Evolutionary conservation across 2,888 invertebrate species (phyloP), one percentile per base, ranked within the genome.

Genomic region (Dione vanillae): DNA sequence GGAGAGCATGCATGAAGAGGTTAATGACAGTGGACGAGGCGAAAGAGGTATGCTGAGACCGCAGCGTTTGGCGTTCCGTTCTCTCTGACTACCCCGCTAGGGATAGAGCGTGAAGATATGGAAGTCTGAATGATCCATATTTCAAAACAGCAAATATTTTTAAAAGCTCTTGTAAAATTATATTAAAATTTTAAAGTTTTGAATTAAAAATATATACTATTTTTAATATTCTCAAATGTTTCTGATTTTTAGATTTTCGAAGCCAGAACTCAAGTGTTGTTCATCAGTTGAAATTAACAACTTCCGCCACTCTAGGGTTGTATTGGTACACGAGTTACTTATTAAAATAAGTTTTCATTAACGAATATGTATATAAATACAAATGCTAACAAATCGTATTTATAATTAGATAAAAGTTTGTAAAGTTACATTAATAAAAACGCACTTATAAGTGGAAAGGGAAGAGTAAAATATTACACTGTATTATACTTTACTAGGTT

Each of bases 241-340:
- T 52, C 52, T 27, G 52, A 52, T 52, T 52, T 52, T 52, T 52
- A 52, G 14, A 52, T 27, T 27, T 52, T 52, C 52, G 52, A 52
- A 52, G 52, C 52, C 27, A 27, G 16, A 12, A 52, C 27, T 35
- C 52, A 54, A 54, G 52, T 54, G 35, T 8, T 54, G 27, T 54
- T 54, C 52, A 54, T 54, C 52, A 54, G 52, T 54, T 54, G n/a
- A 47, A 47, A 54, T 52, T 52, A 52, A 52, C 52, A 52, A 54
- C 2, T 54, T 54, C 52, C 52, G n/a, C 52, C 35, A 54, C 52
- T 54, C 10, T 27, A 35, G 14, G 27, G 5, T 35, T 54, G n/a
- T 35, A 27, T n/a, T 35, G 35, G n/a, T 54, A 54, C 52, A 27
- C 51, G 51, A 35, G 52, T 54, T 54, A 54, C 35, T 54, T 54